Base-by-base conservation (phyloP, 2,797 vertebrate genomes). In the Pangasius mekongensis region DNA sequence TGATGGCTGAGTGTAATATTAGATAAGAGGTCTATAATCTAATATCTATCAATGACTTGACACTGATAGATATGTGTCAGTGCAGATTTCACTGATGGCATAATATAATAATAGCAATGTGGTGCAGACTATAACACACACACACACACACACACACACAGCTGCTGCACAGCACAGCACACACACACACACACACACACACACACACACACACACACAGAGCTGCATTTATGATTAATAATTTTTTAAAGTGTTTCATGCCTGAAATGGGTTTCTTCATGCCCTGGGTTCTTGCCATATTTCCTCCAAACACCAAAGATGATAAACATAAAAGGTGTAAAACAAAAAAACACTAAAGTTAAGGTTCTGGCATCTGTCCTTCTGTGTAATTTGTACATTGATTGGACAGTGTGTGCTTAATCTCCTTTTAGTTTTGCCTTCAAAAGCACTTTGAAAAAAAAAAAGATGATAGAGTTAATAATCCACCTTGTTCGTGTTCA, bases 61-160 rank as follows among this genome's bases (percentile, higher is more conserved):
- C 30, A 67, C 58, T 22, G 18, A 58, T 36, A 36, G 30, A 9
- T 22, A 58, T 81, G 13, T 52, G 43, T 76, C 73, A 80, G 22
- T 33, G 8, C 52, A 20, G 77, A 80, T 54, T 56, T 80, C 49
- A 33, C 52, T 56, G 30, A 4, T 56, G 14, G 47, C 27, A 77
- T 77, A 52, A 77, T 52, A 77, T 52, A 52, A 77, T n/a, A 30
- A 77, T 49, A 43, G 43, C 74, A 77, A n/a, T 77, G 11, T n/a
- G 27, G 6, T 77, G 27, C 74, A 39, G 22, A 39, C 7, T 69
- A 18, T 18, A 33, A 18, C 18, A 66, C 62, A 30, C 66, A 69
- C 66, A 33, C 66, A 36, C 30, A 36, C 66, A 67, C 66, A 67
- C n/a, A 33, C 66, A 67, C 64, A 66, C 62, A n/a, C 60, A 64